Evolutionary conservation across 1,140 invertebrate species (phyloP), one percentile per base, ranked within the genome.

Genomic region (Sarcophaga peregrina): DNA sequence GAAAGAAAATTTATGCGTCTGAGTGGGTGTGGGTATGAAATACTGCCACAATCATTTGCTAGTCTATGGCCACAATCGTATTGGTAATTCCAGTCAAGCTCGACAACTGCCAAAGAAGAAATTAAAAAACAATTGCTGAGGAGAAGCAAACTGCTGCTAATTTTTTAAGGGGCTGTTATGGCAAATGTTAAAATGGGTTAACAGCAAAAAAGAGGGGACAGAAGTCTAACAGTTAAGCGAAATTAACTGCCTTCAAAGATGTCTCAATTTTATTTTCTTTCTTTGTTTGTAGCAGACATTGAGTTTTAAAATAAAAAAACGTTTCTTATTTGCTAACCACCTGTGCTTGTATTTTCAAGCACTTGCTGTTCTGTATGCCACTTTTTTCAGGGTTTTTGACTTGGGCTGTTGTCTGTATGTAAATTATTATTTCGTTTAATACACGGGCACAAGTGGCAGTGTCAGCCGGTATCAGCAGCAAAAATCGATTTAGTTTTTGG

Each of bases 401-500:
- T 58, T 58, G 0, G 25, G 25, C 4, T 1, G 25, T 4, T 37
- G 25, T 37, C 25, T 37, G 25, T 37, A 37, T 37, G 25, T 37
- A 37, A 37, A 37, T 37, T 37, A 37, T 37, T 37, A 37, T 37
- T 37, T 37, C 25, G 25, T 37, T 37, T 37, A 37, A 37, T 37
- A 4, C 25, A 37, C 25, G 4, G 25, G 25, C 25, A 37, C 25
- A 37, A 37, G 25, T 20, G 62, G 62, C 15, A 25, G 20, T 37
- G 20, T 20, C 17, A 20, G 15, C 9, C n/a, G 20, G 62, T 10
- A 68, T 20, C 62, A 68, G 75, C 75, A 78, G 48, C 45, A 47
- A 48, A 78, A 50, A 78, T 78, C 75, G 47, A 78, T 78, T 25
- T 78, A 50, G 74, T 76, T 48, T 76, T 50, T 78, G 75, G 75